Evolutionary conservation across 2,888 invertebrate species (phyloP), one percentile per base, ranked within the genome.

Genomic region (Dascillus cervinus): DNA sequence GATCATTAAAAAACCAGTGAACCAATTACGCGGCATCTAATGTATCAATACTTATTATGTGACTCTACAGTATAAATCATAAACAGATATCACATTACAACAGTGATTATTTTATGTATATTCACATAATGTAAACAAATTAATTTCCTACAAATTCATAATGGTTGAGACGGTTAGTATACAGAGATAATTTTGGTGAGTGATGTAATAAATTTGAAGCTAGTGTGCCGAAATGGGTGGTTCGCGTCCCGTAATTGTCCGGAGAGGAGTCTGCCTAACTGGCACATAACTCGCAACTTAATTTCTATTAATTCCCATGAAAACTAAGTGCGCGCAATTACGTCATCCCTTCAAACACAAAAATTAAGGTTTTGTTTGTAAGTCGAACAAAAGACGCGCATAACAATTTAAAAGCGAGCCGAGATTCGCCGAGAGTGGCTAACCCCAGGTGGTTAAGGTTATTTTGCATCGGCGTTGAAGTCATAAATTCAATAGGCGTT

Each of bases 141-240:
- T n/a, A n/a, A n/a, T n/a, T n/a, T n/a, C n/a, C n/a, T n/a, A n/a
- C n/a, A n/a, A n/a, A n/a, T n/a, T n/a, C n/a, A n/a, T n/a, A n/a
- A n/a, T n/a, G n/a, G n/a, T 36, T 37, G 42, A 43, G 30, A 44
- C 49, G 50, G 50, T 55, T 55, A 55, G 52, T 55, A 53, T 53
- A n/a, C n/a, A n/a, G n/a, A n/a, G n/a, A n/a, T n/a, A n/a, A n/a
- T n/a, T n/a, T n/a, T n/a, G n/a, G n/a, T n/a, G n/a, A n/a, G n/a
- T n/a, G n/a, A n/a, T n/a, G n/a, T n/a, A n/a, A n/a, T n/a, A 53
- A 56, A 53, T 51, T 52, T 52, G 46, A 52, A 53, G 50, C 55
- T 55, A 54, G 52, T 44, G 49, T 48, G 49, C 42, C 48, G 47
- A 49, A 55, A 52, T 53, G 53, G 50, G 49, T 40, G 37, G 40